A percentile compares a stretch with the other conserved stretches of the same genome.
Conservation (phyloP, 1,140 invertebrate genomes). For the Centruroides sculpturatus region DNA sequence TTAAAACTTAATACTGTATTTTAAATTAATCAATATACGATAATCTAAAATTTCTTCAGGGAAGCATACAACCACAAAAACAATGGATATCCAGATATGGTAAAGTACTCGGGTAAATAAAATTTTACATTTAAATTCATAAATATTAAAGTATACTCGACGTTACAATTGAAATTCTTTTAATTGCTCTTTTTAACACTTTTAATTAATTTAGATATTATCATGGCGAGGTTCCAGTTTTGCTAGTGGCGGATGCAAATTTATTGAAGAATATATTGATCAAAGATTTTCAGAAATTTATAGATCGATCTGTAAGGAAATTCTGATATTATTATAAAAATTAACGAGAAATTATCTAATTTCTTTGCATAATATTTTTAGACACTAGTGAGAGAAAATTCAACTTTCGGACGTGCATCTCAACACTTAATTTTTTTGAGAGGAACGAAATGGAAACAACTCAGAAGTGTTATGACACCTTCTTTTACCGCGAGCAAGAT, state of each 20-base stretch:
- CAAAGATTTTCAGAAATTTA: constrained; percentile 27
- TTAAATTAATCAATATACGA: not conserved
- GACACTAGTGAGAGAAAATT: no score
- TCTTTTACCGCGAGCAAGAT: constrained; percentile 37
- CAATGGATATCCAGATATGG: constrained; percentile 27
- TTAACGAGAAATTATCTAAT: no score
- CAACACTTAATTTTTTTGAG: not conserved
- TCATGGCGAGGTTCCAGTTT: constrained; percentile 22
- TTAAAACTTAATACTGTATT: not conserved
- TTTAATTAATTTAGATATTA: constrained; percentile 19
- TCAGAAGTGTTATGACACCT: constrained; percentile 34
- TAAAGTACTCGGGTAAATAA: constrained; percentile 22
- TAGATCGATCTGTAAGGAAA: constrained; percentile 13
- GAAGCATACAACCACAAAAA: constrained; percentile 3
- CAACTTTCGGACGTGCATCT: no score
- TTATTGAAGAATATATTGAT: constrained; percentile 22
- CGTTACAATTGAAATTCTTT: not conserved
- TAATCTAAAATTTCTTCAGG: not conserved
- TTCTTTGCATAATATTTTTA: no score
- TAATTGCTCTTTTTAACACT: not conserved
- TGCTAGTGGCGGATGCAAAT: constrained; percentile 26
- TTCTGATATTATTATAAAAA: no score
- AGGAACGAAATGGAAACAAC: constrained; percentile 34
- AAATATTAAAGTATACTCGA: no score
- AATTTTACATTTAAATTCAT: no score